Conservation (phyloP, 2,113 vertebrate species). For the Alectura lathami region DNA sequence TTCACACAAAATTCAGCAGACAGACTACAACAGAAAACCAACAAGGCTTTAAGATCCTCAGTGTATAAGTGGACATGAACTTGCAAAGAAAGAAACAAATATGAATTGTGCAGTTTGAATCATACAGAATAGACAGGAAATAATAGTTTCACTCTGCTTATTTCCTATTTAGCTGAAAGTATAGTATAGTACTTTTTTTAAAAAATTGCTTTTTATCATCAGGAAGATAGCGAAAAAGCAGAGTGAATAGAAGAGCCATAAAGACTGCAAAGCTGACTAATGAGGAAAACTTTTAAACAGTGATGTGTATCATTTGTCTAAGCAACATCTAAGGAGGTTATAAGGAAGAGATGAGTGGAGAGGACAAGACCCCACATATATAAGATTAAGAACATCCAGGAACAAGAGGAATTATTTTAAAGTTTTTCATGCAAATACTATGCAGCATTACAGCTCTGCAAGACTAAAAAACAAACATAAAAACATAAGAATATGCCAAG, state of each 20-base stretch:
- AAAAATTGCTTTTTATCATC: not conserved
- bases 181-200: not conserved
- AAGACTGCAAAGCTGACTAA: not conserved
- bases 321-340: not conserved
- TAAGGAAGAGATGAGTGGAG: not conserved
- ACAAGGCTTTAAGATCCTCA: not conserved
- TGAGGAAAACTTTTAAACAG: not conserved
- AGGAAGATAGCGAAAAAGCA: not conserved
- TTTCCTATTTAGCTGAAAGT: conserved; percentile 4
- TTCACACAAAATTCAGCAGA: not conserved
- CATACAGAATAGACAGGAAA: not conserved
- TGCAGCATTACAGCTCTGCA: conserved; percentile 32
- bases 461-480: not conserved
- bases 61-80: not conserved
- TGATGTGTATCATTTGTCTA: not conserved
- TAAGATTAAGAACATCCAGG: not conserved
- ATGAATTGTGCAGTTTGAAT: not conserved
- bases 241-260: not conserved
- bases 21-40: not conserved
- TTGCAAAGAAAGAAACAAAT: not conserved
- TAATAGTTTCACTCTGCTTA: not conserved
- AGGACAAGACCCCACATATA: not conserved
- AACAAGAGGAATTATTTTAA: not conserved
- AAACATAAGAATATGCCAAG: not conserved
- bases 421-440: conserved; percentile 43